A percentile compares a stretch with the other conserved stretches of the same genome.
These are phyloP conservation scores for Adelognathus sp. DNA, from an alignment of 2,888 invertebrate genomes.

Conservation along the genomic window DNA sequence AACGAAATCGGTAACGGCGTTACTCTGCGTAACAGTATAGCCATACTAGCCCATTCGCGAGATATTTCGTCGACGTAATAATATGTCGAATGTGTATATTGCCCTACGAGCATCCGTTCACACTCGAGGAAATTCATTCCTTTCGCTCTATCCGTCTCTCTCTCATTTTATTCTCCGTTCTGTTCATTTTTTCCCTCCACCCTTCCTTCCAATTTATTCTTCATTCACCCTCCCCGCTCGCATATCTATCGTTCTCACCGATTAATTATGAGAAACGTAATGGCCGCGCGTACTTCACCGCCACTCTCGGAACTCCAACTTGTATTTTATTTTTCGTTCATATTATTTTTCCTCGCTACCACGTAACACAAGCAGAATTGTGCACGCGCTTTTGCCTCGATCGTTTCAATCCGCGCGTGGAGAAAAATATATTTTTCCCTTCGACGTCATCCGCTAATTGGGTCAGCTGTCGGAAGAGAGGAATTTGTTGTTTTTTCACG, in stretches of 20 bases:
- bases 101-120: constrained; percentile 51
- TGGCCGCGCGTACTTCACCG: constrained; percentile 40
- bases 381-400: constrained; percentile 2
- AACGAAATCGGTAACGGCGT: too few relatives aligned
- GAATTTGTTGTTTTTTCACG: constrained; percentile 1
- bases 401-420: constrained; percentile 20
- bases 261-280: constrained; percentile 46
- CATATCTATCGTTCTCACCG: not conserved
- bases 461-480: constrained; percentile 35
- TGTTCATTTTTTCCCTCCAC: constrained; percentile 8
- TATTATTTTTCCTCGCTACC: constrained; percentile 3
- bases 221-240: not conserved
- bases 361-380: constrained; percentile 1
- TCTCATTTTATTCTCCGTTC: constrained; percentile 48
- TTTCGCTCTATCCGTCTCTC: constrained; percentile 1
- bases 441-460: constrained; percentile 39
- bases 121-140: constrained; percentile 57
- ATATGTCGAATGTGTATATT: constrained; percentile 53
- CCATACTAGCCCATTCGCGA: constrained; percentile 35
- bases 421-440: constrained; percentile 36
- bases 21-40: constrained; percentile 17
- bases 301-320: constrained; percentile 33
- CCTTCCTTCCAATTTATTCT: not conserved
- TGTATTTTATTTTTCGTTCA: constrained; percentile 33
- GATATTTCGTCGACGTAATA: constrained; percentile 57